Evolutionary conservation across 2,888 invertebrate genomes (phyloP).

Genomic region (Scelioninae gen. 1): DNA sequence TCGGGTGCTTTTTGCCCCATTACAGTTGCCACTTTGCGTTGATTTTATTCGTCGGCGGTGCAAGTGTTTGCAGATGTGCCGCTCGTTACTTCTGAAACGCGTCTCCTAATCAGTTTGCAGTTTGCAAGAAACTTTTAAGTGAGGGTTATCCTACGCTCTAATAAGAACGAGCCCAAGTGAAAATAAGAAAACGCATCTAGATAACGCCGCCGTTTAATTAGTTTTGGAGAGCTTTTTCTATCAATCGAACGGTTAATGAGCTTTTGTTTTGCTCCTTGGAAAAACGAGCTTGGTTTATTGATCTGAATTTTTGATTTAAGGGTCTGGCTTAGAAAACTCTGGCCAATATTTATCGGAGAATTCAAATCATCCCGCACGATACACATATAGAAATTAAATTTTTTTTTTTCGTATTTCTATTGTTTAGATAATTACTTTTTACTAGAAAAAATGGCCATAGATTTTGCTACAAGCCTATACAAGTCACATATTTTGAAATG

Average conservation of each 20-base stretch:
- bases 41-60: slow-evolving; percentile 56
- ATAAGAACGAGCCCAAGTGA: slow-evolving; percentile 45
- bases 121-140: slow-evolving; percentile 65
- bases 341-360: no score
- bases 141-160: slow-evolving; percentile 48
- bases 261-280: slow-evolving; percentile 45
- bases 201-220: slow-evolving; percentile 60
- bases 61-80: slow-evolving; percentile 65
- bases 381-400: no score
- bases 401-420: no score
- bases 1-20: slow-evolving; percentile 65
- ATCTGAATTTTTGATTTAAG: no score
- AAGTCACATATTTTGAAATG: no score
- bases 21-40: slow-evolving; percentile 67
- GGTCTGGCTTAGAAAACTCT: no score
- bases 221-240: slow-evolving; percentile 56
- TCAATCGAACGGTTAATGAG: slow-evolving; percentile 48
- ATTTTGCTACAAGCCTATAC: no score
- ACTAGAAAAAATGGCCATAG: no score
- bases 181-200: slow-evolving; percentile 48
- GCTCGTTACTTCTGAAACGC: slow-evolving; percentile 63
- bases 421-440: no score
- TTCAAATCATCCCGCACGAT: no score
- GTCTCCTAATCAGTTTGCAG: slow-evolving; percentile 65
- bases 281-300: no score